Evolutionary conservation across 2,888 invertebrate genomes (phyloP).

Genomic region (Drosophila demipolita): DNA sequence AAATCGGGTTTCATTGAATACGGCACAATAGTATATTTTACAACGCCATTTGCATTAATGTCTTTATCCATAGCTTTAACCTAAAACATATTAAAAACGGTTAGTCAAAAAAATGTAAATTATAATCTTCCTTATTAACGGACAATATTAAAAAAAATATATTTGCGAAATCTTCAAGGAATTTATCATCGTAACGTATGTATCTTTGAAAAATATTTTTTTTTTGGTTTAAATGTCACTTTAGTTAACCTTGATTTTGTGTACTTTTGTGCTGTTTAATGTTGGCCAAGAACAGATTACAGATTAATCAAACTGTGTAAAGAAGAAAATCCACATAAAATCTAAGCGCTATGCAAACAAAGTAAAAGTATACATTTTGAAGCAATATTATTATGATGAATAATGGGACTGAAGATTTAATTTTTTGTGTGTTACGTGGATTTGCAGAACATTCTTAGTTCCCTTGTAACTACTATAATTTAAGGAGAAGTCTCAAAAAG

Average conservation of each 20-base stretch:
- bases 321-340: no score
- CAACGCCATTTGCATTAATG: constrained; percentile 89
- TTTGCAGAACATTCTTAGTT: neutral
- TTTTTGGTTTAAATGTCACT: neutral
- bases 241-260: neutral
- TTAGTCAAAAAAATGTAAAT: neutral
- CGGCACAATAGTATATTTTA: constrained; percentile 91
- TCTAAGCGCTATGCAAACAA: no score
- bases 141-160: neutral
- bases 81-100: constrained; percentile 76
- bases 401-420: neutral
- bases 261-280: neutral
- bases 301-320: neutral
- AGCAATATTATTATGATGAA: neutral
- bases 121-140: neutral
- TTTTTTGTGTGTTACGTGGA: neutral
- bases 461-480: neutral
- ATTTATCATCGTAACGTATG: neutral
- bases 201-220: neutral
- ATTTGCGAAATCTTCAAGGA: neutral
- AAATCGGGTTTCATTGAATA: constrained; percentile 88
- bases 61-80: constrained; percentile 92
- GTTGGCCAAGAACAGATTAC: neutral
- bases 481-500: neutral
- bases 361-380: neutral